Evolutionary conservation across 2,888 invertebrate species (phyloP).

Genomic region (Athalia circularis): DNA sequence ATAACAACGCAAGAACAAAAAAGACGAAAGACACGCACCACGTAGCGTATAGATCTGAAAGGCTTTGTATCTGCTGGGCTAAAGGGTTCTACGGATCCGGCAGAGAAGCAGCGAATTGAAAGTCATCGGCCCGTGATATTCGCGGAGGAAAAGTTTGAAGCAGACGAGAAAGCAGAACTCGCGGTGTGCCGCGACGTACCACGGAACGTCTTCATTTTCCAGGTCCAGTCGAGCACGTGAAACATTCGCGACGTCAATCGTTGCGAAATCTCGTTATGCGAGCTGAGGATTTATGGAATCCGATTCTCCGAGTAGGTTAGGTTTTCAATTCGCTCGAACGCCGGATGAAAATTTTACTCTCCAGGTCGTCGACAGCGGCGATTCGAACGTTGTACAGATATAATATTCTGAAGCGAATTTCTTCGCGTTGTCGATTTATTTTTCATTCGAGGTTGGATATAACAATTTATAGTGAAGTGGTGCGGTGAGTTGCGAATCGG

Average conservation of each 20-base stretch:
- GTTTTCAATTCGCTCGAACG: too few relatives aligned
- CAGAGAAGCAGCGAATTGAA: slow-evolving; percentile 51
- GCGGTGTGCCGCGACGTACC: neutral
- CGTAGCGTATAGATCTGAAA: neutral
- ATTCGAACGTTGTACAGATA: neutral
- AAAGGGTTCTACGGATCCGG: slow-evolving; percentile 31
- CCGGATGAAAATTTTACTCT: too few relatives aligned
- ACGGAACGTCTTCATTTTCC: slow-evolving; percentile 9
- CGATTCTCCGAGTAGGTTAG: neutral
- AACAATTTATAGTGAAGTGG: neutral
- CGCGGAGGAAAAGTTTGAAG: slow-evolving; percentile 35
- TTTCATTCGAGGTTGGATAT: too few relatives aligned
- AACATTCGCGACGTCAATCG: slow-evolving; percentile 13
- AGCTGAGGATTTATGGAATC: neutral
- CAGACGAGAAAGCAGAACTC: slow-evolving; percentile 38
- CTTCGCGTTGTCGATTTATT: too few relatives aligned
- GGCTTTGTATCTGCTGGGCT: slow-evolving; percentile 19
- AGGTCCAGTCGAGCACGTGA: neutral
- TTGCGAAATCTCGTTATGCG: slow-evolving; percentile 4
- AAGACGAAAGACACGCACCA: neutral
- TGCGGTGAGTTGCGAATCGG: neutral
- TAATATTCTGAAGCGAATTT: neutral
- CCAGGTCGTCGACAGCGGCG: too few relatives aligned
- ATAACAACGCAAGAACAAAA: slow-evolving; percentile 16
- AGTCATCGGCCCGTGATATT: slow-evolving; percentile 47